phyloP scores from a whole-genome alignment of 2,888 invertebrate genomes.

The Heteropelma amictum region DNA sequence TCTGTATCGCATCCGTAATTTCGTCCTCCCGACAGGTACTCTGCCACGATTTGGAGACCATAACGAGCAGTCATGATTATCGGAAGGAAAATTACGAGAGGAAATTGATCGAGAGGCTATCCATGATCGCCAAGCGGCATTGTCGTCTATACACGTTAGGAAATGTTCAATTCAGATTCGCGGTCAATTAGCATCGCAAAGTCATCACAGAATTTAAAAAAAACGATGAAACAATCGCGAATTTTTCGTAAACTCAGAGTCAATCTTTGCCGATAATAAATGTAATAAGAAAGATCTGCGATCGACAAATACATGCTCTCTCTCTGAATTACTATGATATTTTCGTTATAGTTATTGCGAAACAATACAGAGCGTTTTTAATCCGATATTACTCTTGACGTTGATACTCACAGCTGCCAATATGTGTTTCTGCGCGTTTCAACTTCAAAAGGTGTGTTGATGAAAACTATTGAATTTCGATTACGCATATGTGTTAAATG shows the following conservation, averaged over 20 bases:
- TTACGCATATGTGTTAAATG: not conserved
- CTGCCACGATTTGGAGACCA: not conserved
- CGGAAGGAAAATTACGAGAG: not conserved
- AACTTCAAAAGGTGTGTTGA: conserved; percentile 14
- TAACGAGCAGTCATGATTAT: not conserved
- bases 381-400: conserved; percentile 24
- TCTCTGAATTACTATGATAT: no score
- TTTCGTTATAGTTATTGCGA: conserved; percentile 10
- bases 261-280: no score
- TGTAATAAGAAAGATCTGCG: no score
- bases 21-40: not conserved
- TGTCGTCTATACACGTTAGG: not conserved
- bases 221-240: no score
- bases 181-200: no score
- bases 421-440: conserved; percentile 14
- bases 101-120: not conserved
- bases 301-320: not conserved
- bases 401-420: conserved; percentile 4
- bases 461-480: no score
- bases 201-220: no score
- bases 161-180: no score
- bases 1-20: not conserved
- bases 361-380: conserved; percentile 7
- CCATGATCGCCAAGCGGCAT: not conserved
- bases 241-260: no score